phyloP scores from a whole-genome alignment of 2,888 invertebrate species.

The Phasia obesa region DNA sequence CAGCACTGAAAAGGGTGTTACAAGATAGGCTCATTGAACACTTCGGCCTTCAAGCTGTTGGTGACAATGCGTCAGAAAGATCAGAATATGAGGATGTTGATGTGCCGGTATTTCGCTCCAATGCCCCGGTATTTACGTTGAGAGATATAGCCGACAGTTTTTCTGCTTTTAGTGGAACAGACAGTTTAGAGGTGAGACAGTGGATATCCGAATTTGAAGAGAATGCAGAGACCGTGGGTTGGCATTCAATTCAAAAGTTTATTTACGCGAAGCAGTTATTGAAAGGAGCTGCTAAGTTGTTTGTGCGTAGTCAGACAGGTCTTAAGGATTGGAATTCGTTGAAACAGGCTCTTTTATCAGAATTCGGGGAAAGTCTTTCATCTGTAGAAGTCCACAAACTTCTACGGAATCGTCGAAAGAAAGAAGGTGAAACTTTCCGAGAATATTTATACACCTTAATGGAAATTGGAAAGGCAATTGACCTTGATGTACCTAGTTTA shows the following conservation, averaged over 20 bases:
- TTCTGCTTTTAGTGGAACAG: slow-evolving; percentile 52
- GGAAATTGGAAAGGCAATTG: slow-evolving; percentile 49
- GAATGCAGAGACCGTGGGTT: slow-evolving; percentile 10
- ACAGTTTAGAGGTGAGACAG: slow-evolving; percentile 24
- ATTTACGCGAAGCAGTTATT: slow-evolving; percentile 30
- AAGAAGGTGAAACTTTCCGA: slow-evolving; percentile 23
- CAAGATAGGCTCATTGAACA: slow-evolving; percentile 5
- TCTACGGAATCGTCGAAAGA: slow-evolving; percentile 56
- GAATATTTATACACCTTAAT: slow-evolving; percentile 63
- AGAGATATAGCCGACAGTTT: slow-evolving; percentile 60
- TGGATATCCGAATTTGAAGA: slow-evolving; percentile 23
- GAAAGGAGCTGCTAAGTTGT: slow-evolving; percentile 21
- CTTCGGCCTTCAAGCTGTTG: slow-evolving; percentile 4
- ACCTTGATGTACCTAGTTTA: slow-evolving; percentile 56
- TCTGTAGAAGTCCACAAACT: slow-evolving; percentile 57
- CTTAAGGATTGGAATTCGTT: neutral
- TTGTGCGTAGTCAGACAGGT: slow-evolving; percentile 12
- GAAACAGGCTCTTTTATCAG: slow-evolving; percentile 5
- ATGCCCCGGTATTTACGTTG: neutral
- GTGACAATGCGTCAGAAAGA: neutral
- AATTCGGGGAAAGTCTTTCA: slow-evolving; percentile 20
- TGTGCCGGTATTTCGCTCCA: neutral
- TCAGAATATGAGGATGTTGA: slow-evolving; percentile 4
- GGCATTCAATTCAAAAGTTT: slow-evolving; percentile 18
- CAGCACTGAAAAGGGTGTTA: slow-evolving; percentile 1